Conservation (phyloP, 2,797 vertebrate genomes). For the Onychomys arenicola region DNA sequence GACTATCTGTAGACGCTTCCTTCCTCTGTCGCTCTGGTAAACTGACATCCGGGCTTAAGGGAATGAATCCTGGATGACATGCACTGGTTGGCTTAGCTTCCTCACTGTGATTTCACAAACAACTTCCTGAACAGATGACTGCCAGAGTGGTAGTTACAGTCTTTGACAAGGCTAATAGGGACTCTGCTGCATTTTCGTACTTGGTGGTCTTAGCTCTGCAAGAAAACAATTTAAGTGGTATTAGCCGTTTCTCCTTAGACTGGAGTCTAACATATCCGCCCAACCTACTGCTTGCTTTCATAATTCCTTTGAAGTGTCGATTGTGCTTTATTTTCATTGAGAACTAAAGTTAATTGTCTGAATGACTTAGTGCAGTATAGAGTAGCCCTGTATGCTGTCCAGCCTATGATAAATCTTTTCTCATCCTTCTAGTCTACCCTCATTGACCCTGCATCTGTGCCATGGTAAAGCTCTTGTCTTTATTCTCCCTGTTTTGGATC, state of each 20-base stretch:
- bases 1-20: constrained; percentile 78
- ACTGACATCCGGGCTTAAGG: constrained; percentile 74
- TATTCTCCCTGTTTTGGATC: background rate
- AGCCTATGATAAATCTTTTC: background rate
- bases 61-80: constrained; percentile 48
- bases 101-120: constrained; percentile 20
- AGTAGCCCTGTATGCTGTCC: background rate
- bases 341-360: background rate
- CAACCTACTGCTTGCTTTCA: background rate
- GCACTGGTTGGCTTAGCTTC: constrained; percentile 55
- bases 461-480: background rate
- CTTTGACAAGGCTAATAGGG: background rate
- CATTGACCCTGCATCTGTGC: background rate
- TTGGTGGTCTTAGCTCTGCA: background rate
- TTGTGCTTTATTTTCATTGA: background rate
- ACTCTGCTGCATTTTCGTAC: background rate
- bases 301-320: background rate
- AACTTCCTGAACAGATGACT: constrained; percentile 46
- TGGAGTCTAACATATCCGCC: background rate
- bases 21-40: constrained; percentile 80
- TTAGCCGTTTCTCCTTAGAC: background rate
- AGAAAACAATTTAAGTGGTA: background rate
- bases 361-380: background rate
- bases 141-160: background rate
- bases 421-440: background rate